These are phyloP conservation scores for Chromis chromis DNA, from an alignment of 2,797 vertebrate species.

Conservation along the genomic window DNA sequence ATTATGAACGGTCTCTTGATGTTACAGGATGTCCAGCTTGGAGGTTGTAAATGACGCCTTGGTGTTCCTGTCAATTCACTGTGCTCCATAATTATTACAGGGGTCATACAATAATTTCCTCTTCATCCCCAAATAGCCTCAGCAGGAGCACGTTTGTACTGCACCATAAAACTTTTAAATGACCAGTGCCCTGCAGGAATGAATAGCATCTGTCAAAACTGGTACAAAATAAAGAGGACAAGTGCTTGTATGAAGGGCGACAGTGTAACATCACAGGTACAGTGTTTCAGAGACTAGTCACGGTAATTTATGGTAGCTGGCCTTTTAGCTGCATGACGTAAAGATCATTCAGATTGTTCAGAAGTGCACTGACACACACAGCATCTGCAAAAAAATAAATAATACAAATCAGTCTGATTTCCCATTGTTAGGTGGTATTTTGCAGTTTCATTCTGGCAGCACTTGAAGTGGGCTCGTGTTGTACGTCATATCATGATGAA, in stretches of 20 bases:
- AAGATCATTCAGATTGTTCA: constrained; percentile 42
- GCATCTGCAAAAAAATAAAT: constrained; percentile 30
- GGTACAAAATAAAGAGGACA: constrained; percentile 19
- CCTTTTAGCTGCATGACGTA: constrained; percentile 61
- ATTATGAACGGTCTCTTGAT: constrained; percentile 25
- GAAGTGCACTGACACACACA: constrained; percentile 35
- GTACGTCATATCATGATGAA: constrained; percentile 27
- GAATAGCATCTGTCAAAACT: constrained; percentile 44
- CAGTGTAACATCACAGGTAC: constrained; percentile 51
- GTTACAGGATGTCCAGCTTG: constrained; percentile 17
- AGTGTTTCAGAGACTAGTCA: constrained; percentile 41
- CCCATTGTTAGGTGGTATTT: constrained; percentile 22
- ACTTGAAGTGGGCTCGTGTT: constrained; percentile 13
- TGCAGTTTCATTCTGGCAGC: constrained; percentile 30
- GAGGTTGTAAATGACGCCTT: constrained; percentile 46
- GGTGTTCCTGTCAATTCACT: constrained; percentile 50
- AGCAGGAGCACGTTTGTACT: constrained; percentile 27
- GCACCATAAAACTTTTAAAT: constrained; percentile 40
- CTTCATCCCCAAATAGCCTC: constrained; percentile 52
- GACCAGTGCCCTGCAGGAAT: constrained; percentile 25
- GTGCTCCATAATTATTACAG: constrained; percentile 54
- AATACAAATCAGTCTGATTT: constrained; percentile 28
- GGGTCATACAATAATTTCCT: constrained; percentile 55
- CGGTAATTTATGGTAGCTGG: constrained; percentile 55
- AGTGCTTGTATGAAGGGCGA: constrained; percentile 40